Percentiles rank a stretch among this genome's conserved stretches.
Conservation (phyloP, 2,888 invertebrate genomes). For the Cryptocheilus praepositus region DNA sequence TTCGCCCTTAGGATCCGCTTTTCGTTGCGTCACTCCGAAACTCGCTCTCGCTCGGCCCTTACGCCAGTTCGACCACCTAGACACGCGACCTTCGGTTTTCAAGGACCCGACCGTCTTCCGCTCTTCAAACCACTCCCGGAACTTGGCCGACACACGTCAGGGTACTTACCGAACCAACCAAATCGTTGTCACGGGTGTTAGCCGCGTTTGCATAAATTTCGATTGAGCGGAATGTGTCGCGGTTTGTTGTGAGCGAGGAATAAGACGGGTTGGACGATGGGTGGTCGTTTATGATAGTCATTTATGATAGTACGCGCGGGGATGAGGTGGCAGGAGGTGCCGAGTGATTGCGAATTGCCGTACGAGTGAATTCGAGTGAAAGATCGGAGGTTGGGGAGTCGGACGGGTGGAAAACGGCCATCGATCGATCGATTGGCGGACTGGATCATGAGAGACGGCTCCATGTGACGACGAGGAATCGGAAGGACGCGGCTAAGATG, state of each 20-base stretch:
- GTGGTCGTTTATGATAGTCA: no score
- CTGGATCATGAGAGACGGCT: constrained; percentile 52
- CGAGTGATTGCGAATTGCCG: neutral
- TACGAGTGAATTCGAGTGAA: neutral
- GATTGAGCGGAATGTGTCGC: no score
- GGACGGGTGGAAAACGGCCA: no score
- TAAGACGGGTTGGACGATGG: no score
- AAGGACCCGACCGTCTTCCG: neutral
- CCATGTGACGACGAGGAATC: constrained; percentile 58
- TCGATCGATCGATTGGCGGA: constrained; percentile 39
- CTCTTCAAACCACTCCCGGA: neutral
- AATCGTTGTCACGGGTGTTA: no score
- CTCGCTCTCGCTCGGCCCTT: constrained; percentile 67
- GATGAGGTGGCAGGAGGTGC: neutral
- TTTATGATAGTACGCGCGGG: neutral
- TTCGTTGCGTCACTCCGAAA: constrained; percentile 72
- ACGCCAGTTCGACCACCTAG: constrained; percentile 30
- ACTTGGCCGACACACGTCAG: neutral
- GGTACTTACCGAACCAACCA: no score
- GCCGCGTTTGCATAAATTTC: no score
- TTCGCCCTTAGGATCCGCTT: constrained; percentile 65
- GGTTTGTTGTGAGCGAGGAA: no score
- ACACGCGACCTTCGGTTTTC: constrained; percentile 22
- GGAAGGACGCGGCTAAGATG: constrained; percentile 59
- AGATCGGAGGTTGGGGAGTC: no score